Percentiles rank a stretch among this genome's conserved stretches.
Evolutionary conservation across 2,113 vertebrate genomes (phyloP).

Genomic region (Leuciscus idus): DNA sequence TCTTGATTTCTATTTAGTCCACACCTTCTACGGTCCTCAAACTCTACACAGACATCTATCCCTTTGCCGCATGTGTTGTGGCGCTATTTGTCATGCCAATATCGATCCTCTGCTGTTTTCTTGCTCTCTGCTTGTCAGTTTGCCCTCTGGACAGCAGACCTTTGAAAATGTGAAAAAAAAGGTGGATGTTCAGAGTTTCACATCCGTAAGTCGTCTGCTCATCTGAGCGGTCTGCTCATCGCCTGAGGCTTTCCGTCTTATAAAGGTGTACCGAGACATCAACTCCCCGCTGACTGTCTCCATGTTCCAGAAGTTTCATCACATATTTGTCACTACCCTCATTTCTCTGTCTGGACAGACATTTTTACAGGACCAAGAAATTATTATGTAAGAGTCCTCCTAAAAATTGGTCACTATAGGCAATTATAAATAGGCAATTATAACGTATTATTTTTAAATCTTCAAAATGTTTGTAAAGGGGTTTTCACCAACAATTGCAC

Average conservation of each 20-base stretch:
- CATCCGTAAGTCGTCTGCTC: conserved; percentile 52
- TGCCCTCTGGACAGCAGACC: conserved; percentile 22
- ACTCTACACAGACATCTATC: neutral
- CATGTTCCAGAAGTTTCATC: neutral
- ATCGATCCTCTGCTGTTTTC: conserved; percentile 33
- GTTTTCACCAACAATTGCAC: neutral
- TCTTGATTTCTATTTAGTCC: conserved; percentile 4
- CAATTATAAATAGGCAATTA: neutral
- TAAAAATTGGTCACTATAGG: neutral
- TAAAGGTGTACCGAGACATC: conserved; percentile 3
- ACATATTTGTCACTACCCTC: neutral
- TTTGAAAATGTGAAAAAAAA: conserved; percentile 16
- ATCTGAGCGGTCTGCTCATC: conserved; percentile 47
- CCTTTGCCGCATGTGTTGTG: neutral
- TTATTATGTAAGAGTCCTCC: neutral
- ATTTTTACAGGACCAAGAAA: neutral
- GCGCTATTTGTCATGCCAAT: neutral
- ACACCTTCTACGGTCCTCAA: neutral
- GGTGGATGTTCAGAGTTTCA: conserved; percentile 8
- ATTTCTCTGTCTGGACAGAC: neutral
- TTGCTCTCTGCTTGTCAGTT: conserved; percentile 33
- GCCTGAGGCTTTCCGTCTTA: conserved; percentile 43
- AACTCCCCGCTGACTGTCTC: neutral
- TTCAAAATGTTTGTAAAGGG: neutral
- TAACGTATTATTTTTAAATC: neutral